phyloP scores from a whole-genome alignment of 2,797 vertebrate species.

The Chelidonichthys spinosus region DNA sequence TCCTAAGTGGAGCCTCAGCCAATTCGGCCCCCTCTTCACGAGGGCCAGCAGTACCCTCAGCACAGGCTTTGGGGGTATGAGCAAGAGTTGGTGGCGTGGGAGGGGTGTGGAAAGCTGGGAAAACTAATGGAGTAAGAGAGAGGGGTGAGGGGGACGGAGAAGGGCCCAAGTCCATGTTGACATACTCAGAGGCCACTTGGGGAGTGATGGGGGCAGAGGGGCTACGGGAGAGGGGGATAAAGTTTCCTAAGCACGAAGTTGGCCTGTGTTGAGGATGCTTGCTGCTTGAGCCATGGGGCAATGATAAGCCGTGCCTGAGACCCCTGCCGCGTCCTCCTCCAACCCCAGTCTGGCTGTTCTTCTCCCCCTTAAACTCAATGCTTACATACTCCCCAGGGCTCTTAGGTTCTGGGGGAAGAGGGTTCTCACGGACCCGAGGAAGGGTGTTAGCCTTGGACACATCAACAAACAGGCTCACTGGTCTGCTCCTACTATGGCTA shows the following conservation, averaged over 20 bases:
- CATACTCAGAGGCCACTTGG: conserved; percentile 75
- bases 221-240: conserved; percentile 74
- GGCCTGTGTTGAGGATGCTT: conserved; percentile 74
- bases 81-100: conserved; percentile 74
- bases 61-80: conserved; percentile 67
- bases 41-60: conserved; percentile 47
- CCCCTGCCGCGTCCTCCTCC: conserved; percentile 58
- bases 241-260: conserved; percentile 78
- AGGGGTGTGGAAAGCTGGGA: conserved; percentile 80
- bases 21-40: conserved; percentile 58
- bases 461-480: conserved; percentile 85
- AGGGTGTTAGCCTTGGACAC: conserved; percentile 87
- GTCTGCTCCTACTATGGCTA: conserved; percentile 71
- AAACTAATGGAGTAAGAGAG: conserved; percentile 78
- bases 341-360: conserved; percentile 35
- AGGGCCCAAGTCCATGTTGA: conserved; percentile 81
- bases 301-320: conserved; percentile 67
- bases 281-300: conserved; percentile 63
- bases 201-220: conserved; percentile 74
- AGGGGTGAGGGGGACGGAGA: conserved; percentile 81
- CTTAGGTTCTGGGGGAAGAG: conserved; percentile 82
- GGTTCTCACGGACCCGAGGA: conserved; percentile 84
- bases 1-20: conserved; percentile 55
- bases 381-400: conserved; percentile 87
- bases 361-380: conserved; percentile 83